Evolutionary conservation across 2,888 invertebrate genomes (phyloP), one percentile per base, ranked within the genome.

Genomic region (Thysanoteuthis rhombus): DNA sequence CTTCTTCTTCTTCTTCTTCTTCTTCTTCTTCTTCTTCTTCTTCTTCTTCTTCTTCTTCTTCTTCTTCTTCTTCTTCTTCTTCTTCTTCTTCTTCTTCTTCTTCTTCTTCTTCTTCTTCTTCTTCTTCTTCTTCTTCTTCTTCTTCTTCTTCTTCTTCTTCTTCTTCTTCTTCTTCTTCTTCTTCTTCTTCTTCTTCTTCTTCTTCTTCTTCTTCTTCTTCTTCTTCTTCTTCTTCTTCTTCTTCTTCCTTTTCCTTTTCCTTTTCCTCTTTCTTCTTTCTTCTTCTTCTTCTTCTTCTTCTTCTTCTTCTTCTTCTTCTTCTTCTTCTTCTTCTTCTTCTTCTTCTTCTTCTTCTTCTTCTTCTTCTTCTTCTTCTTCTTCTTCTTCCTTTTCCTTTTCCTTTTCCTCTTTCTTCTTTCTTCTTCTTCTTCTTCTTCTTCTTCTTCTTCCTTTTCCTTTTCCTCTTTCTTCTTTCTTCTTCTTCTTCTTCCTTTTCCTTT

Each of bases 161-260:
- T n/a, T 89, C 89, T 89, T 38, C 89, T 89, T 38, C 89, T 89
- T 6, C 89, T 89, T 8, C 36, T n/a, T 8, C 89, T 89, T 38
- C 89, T 89, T 5, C 22, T 89, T 38, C 89, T 89, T 22, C 36
- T n/a, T 19, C 22, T 89, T n/a, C 89, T 89, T n/a, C 89, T 89
- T n/a, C 89, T 89, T n/a, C 89, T 38, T n/a, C n/a, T n/a, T n/a
- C n/a, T 36, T 38, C 32, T 32, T 19, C 52, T 28, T 52, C 39
- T 93, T 45, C n/a, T 42, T 58, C 52, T 94, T 91, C 22, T 58
- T 47, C 89, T 42, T 91, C 25, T 89, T 89, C 25, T 94, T 91
- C 39, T 90, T 94, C 42, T 97, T 90, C 98, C 97, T 22, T 47
- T 93, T 93, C 89, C 40, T 93, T 89, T 92, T 93, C 28, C 39